phyloP scores from a whole-genome alignment of 1,140 invertebrate species.

The Bombyx mandarina region DNA sequence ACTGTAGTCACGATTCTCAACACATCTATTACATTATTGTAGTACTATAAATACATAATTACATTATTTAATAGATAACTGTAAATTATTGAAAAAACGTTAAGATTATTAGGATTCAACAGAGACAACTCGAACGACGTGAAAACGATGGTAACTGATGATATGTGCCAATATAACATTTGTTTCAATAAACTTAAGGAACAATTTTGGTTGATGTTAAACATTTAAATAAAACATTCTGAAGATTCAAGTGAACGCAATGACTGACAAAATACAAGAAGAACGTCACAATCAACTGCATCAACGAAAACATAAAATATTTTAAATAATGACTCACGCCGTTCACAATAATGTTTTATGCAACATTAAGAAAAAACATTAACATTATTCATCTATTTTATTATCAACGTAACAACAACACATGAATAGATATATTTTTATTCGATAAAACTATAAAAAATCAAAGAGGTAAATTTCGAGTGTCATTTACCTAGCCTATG shows the following conservation, averaged over 20 bases:
- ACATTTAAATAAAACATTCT: no score
- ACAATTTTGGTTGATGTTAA: no score
- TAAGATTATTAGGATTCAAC: slow-evolving; percentile 2
- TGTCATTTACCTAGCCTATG: slow-evolving; percentile 66
- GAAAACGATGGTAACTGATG: slow-evolving; percentile 8
- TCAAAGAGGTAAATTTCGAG: slow-evolving; percentile 35
- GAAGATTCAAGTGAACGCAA: no score
- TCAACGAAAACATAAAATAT: no score
- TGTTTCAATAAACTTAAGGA: no score
- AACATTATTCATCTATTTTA: slow-evolving; percentile 25
- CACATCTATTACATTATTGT: slow-evolving; percentile 31
- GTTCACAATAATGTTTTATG: slow-evolving; percentile 29
- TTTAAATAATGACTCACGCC: background rate
- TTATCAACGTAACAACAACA: slow-evolving; percentile 33
- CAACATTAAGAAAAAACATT: slow-evolving; percentile 34
- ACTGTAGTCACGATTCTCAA: slow-evolving; percentile 48
- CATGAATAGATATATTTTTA: slow-evolving; percentile 20
- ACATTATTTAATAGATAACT: slow-evolving; percentile 3
- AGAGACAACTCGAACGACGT: slow-evolving; percentile 7
- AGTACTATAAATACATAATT: slow-evolving; percentile 23
- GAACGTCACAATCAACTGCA: no score
- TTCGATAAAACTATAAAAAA: slow-evolving; percentile 22
- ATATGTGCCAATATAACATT: slow-evolving; percentile 20
- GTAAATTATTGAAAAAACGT: slow-evolving; percentile 7
- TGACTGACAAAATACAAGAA: no score